phyloP scores from a whole-genome alignment of 2,797 vertebrate species.

The Neomorphus geoffroyi region DNA sequence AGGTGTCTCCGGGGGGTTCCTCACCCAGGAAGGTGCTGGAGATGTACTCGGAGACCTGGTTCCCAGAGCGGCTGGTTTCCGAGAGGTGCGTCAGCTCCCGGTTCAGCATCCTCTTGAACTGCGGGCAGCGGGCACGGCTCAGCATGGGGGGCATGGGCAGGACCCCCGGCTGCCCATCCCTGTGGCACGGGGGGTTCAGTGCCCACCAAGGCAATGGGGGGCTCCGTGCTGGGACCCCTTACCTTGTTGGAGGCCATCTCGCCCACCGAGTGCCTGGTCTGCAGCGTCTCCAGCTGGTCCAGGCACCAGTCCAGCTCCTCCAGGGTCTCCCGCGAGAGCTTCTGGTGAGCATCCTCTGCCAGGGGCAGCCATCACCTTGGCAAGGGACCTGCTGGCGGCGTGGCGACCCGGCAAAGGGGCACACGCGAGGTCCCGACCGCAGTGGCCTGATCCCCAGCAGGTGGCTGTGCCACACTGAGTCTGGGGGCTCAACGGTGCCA shows the following conservation, averaged over 20 bases:
- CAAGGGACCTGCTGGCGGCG: not conserved
- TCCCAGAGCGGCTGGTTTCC: conserved; percentile 93
- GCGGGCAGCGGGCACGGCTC: not conserved
- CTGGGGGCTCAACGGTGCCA: rapidly evolving
- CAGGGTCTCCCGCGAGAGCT: conserved; percentile 87
- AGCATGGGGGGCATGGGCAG: rapidly evolving
- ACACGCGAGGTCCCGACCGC: rapidly evolving
- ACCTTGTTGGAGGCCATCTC: conserved; percentile 98
- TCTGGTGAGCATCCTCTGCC: conserved; percentile 88
- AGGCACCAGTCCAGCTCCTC: conserved; percentile 96
- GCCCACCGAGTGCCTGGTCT: conserved; percentile 90
- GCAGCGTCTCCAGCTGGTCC: conserved; percentile 94
- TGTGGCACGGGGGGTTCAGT: not conserved
- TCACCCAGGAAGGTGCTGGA: conserved; percentile 92
- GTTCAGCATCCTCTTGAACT: conserved; percentile 97
- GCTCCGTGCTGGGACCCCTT: not conserved
- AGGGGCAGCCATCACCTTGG: not conserved
- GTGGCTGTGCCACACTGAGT: not conserved
- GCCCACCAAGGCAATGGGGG: too few species aligned
- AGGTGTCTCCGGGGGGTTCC: not conserved
- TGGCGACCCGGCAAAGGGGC: rapidly evolving
- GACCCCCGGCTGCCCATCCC: not conserved
- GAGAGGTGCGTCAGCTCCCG: conserved; percentile 91
- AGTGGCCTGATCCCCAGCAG: rapidly evolving
- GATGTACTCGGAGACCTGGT: conserved; percentile 94